Conservation (phyloP, 1,140 invertebrate genomes). For the Cecropterus lyciades region DNA sequence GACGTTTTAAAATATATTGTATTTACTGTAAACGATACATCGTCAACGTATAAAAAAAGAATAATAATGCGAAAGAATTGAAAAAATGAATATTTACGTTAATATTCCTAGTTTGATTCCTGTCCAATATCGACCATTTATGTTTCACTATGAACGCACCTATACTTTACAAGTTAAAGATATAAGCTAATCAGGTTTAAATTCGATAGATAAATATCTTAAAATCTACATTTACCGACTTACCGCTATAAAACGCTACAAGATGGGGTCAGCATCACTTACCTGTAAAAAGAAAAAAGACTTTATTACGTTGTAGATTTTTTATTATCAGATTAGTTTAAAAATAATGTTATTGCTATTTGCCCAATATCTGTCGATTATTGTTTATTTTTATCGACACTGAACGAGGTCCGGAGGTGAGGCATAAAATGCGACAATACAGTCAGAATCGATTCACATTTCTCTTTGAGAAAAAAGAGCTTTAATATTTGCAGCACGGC, state of each 20-base stretch:
- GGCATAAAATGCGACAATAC: constrained; percentile 37
- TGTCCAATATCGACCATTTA: too few relatives aligned
- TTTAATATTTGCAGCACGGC: constrained; percentile 73
- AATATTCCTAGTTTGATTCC: too few relatives aligned
- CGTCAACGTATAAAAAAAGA: too few relatives aligned
- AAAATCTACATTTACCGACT: neutral
- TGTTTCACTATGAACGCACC: too few relatives aligned
- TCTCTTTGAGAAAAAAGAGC: constrained; percentile 41
- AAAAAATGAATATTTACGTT: too few relatives aligned
- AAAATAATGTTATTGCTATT: constrained; percentile 50
- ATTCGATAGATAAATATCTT: neutral
- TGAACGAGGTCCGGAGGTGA: constrained; percentile 31
- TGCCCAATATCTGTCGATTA: constrained; percentile 43
- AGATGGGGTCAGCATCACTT: constrained; percentile 32
- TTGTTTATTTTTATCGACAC: constrained; percentile 43
- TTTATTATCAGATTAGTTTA: constrained; percentile 49
- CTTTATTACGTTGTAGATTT: constrained; percentile 39
- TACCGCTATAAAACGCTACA: constrained; percentile 7
- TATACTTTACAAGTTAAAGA: too few relatives aligned
- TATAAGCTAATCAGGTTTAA: neutral
- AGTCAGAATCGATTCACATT: constrained; percentile 41
- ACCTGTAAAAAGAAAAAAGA: constrained; percentile 46
- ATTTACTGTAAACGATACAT: too few relatives aligned
- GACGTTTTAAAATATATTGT: too few relatives aligned
- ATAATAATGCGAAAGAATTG: too few relatives aligned